Base-by-base conservation (phyloP, 1,140 invertebrate genomes). In the Brachionus paranguensis region DNA sequence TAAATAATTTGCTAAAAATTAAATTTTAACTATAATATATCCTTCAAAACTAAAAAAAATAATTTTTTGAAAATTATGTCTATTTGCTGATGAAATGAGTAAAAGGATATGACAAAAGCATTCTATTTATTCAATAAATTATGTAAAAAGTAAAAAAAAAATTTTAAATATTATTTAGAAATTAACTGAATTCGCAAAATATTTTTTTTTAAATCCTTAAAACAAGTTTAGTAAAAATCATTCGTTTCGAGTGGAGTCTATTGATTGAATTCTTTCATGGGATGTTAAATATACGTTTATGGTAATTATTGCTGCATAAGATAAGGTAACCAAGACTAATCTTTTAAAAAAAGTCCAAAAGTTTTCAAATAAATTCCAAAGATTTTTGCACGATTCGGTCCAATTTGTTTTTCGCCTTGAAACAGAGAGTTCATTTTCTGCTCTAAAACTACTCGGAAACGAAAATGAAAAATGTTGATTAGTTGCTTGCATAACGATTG, bases 361-460 rank as follows among this genome's bases (percentile, higher is more conserved):
- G 24, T 72, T 72, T 72, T 72, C 68, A 20, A 72, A 72, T 20
- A 72, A 72, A 72, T 72, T 72, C 68, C 68, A 72, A 20, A 72
- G 17, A 43, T 72, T 72, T 72, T 45, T 72, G 37, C 68, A 72
- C 3, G 68, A 72, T 17, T 72, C 68, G n/a, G 45, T 11, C 17
- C 33, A 72, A 41, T 72, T 72, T 12, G 41, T 43, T 72, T 43
- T 72, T 10, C n/a, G 11, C 33, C 33, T 72, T 43, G 68, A 43
- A 41, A 43, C 33, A 20, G n/a, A 12, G 33, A 72, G 10, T 41
- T 72, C 47, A 24, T 72, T 72, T 20, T 72, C 37, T 20, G 12
- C 41, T n/a, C 8, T 41, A 20, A 24, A 24, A 60, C 20, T 24
- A 1, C n/a, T 7, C 7, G 53, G 53, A 24, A 60, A 17, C 53